Evolutionary conservation across 1,140 invertebrate genomes (phyloP), one percentile per base, ranked within the genome.

Genomic region (Scylla paramamosain): DNA sequence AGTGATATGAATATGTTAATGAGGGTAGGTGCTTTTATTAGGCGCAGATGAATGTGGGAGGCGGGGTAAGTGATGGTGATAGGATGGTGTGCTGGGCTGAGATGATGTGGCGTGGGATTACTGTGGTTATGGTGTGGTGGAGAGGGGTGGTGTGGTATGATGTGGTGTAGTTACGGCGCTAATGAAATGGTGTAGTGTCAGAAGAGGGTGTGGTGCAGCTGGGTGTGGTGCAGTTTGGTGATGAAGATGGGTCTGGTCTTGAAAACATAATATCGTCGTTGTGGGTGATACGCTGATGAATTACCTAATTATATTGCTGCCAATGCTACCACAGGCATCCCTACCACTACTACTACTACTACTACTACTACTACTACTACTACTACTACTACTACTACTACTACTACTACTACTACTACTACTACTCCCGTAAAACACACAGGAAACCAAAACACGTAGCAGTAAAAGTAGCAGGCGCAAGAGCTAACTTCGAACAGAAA

Each of bases 51-150:
- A 77, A 77, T 77, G 67, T 77, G 67, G 25, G 67, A 77, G 67
- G 67, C 67, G n/a, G 25, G 67, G 67, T 77, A n/a, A 77, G 67
- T n/a, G 67, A 77, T 77, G 67, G 67, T 77, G 67, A n/a, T n/a
- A 20, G 20, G 20, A n/a, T 25, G 25, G 67, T 77, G 16, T 77
- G 67, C 25, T 2, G 16, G 67, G 67, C 16, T n/a, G 8, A 77
- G 67, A 20, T n/a, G 67, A n/a, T 77, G 67, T 77, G 67, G 67
- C 6, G 25, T 77, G 67, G 12, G 67, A 77, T 77, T 25, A n/a
- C 4, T 77, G 67, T 7, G 16, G 67, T 25, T 77, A 20, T 77
- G 67, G 67, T 77, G 67, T n/a, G 67, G 67, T 77, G n/a, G 16
- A 20, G 59, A n/a, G 20, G 67, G 16, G 67, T 77, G 67, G 67